A percentile compares a stretch with the other conserved stretches of the same genome.
phyloP scores from a whole-genome alignment of 2,113 vertebrate genomes.

The Merops nubicus region DNA sequence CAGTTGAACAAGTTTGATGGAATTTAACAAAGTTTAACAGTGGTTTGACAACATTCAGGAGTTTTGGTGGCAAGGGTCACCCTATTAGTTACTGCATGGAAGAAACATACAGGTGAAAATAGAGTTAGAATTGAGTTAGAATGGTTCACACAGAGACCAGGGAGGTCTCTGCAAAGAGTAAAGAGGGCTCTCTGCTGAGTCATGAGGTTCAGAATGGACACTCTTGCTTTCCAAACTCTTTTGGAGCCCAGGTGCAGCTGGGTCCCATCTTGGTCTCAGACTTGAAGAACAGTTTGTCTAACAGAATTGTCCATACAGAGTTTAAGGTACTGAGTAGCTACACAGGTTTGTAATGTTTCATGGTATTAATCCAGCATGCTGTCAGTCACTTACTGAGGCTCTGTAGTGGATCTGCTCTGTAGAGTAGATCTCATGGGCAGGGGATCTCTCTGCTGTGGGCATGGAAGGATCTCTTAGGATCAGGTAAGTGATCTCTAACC shows the following conservation, averaged over 20 bases:
- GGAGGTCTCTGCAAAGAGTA: neutral
- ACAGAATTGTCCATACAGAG: too few relatives aligned
- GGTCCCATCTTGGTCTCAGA: neutral
- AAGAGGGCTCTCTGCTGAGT: neutral
- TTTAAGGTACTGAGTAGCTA: neutral
- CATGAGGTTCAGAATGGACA: neutral
- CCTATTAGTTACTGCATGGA: neutral
- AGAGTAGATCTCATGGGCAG: rapidly evolving
- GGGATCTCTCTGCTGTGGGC: neutral
- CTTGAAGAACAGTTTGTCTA: neutral
- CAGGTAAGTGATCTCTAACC: neutral
- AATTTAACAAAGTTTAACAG: neutral
- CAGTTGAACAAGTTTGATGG: neutral
- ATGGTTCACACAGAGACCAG: neutral
- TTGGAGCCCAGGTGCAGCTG: neutral
- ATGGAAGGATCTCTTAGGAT: neutral
- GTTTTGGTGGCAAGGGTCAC: neutral
- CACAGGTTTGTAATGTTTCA: neutral
- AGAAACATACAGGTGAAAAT: neutral
- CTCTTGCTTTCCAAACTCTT: neutral
- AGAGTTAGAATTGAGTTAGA: neutral
- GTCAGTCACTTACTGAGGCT: neutral
- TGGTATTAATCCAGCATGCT: neutral
- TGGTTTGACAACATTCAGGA: neutral
- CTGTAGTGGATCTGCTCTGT: too few relatives aligned